These are phyloP conservation scores for Pantherophis guttatus DNA, from an alignment of 2,113 vertebrate species.

Conservation along the genomic window DNA sequence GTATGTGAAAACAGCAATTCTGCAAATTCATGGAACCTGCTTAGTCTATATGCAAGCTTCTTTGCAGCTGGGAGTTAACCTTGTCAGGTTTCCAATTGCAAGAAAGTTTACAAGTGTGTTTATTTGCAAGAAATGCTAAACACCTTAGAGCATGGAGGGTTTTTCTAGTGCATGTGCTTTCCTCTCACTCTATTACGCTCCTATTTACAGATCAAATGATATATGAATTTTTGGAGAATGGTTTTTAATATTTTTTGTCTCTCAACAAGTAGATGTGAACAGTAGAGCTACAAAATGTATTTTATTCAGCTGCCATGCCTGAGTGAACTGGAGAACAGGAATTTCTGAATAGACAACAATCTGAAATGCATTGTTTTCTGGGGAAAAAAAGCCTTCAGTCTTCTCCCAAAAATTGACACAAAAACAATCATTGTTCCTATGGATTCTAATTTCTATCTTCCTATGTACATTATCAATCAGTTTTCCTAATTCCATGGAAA, in stretches of 20 bases:
- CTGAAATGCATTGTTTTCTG: background rate
- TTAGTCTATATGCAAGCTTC: background rate
- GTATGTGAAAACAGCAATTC: background rate
- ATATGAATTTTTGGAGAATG: background rate
- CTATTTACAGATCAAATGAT: background rate
- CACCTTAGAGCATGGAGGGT: background rate
- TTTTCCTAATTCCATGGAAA: background rate
- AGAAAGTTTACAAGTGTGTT: background rate
- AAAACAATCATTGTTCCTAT: background rate
- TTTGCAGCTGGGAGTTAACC: background rate
- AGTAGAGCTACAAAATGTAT: background rate
- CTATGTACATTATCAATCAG: background rate
- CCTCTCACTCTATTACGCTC: background rate
- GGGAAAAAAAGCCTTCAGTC: background rate
- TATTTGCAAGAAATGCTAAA: background rate
- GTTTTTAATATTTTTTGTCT: background rate
- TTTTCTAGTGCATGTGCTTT: background rate
- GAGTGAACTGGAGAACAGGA: background rate
- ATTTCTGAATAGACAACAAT: background rate
- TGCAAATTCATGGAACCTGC: background rate
- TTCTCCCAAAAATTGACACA: background rate
- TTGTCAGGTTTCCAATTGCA: background rate
- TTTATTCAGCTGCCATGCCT: background rate
- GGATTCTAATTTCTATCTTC: background rate
- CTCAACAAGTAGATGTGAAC: background rate